A percentile compares a stretch with the other conserved stretches of the same genome.
These are phyloP conservation scores for Andrena chrysosceles DNA, from an alignment of 2,888 invertebrate genomes.

Conservation along the genomic window DNA sequence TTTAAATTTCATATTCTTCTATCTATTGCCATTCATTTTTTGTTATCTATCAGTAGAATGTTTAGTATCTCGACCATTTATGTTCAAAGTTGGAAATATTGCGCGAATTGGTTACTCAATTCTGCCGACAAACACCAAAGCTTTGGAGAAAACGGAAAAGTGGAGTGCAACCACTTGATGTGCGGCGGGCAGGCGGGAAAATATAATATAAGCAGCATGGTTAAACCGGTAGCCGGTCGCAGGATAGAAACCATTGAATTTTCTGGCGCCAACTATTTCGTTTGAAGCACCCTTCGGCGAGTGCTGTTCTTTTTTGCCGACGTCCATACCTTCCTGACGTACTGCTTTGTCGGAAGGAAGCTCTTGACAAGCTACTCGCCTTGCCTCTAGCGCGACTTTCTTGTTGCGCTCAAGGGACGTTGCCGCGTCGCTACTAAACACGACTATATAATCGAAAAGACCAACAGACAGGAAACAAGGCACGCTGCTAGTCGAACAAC, in stretches of 20 bases:
- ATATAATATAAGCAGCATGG: constrained; percentile 19
- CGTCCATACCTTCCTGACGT: constrained; percentile 65
- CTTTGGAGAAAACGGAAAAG: too few species aligned
- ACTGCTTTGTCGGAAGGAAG: constrained; percentile 74
- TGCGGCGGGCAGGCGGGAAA: neutral
- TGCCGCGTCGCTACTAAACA: constrained; percentile 22
- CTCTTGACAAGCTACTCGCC: constrained; percentile 74
- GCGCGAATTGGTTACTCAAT: too few species aligned
- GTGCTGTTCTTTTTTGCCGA: constrained; percentile 61
- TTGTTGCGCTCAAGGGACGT: constrained; percentile 50
- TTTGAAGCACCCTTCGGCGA: constrained; percentile 64
- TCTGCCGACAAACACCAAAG: too few species aligned
- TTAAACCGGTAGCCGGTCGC: constrained; percentile 57
- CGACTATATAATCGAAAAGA: constrained; percentile 44
- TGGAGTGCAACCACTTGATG: neutral
- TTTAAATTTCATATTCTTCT: too few species aligned
- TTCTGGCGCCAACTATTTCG: constrained; percentile 74
- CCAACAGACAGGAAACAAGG: constrained; percentile 52
- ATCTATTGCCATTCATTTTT: too few species aligned
- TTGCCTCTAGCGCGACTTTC: constrained; percentile 49
- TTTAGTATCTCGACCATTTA: too few species aligned
- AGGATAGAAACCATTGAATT: constrained; percentile 63
- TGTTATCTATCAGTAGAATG: too few species aligned
- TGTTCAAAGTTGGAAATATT: too few species aligned
- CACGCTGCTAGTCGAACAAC: neutral